Percentiles rank a stretch among this genome's conserved stretches.
These are phyloP conservation scores for Hipposideros larvatus DNA, from an alignment of 2,797 vertebrate genomes.

Conservation along the genomic window DNA sequence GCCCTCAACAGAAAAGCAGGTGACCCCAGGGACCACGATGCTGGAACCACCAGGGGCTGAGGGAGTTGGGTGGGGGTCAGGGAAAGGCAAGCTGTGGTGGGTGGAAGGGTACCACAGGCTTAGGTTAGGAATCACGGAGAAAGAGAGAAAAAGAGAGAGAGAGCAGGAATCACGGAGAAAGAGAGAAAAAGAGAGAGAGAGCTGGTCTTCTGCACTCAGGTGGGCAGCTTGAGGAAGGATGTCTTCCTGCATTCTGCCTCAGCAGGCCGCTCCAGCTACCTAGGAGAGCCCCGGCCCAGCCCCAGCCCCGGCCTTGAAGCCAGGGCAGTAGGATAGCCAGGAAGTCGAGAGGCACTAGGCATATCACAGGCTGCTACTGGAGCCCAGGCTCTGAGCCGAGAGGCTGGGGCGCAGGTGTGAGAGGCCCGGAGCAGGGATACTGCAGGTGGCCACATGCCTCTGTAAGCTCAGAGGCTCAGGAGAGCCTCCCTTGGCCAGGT, in stretches of 20 bases:
- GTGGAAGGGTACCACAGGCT: not conserved
- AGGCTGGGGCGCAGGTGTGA: not conserved
- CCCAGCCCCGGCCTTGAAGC: not conserved
- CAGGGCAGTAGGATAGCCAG: not conserved
- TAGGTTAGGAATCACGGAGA: not conserved
- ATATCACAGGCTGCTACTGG: not conserved
- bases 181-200: fast-evolving
- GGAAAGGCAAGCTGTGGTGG: too few relatives aligned
- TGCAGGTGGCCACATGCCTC: fast-evolving
- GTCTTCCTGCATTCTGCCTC: not conserved
- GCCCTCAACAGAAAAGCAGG: not conserved
- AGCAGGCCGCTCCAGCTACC: not conserved
- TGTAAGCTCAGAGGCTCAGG: not conserved
- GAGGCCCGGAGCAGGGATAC: fast-evolving
- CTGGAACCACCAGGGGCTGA: not conserved
- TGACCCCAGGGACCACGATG: not conserved
- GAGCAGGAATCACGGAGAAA: not conserved
- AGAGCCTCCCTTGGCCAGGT: conserved; percentile 43
- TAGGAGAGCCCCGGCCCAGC: not conserved
- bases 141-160: too few relatives aligned
- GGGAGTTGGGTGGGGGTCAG: too few relatives aligned
- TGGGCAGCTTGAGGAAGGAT: too few relatives aligned
- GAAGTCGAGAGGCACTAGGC: not conserved
- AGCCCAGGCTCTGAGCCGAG: not conserved
- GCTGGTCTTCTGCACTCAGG: not conserved